Percentiles rank a stretch among this genome's conserved stretches.
Evolutionary conservation across 2,888 invertebrate species (phyloP).

Genomic region (Tenthredo amoena): DNA sequence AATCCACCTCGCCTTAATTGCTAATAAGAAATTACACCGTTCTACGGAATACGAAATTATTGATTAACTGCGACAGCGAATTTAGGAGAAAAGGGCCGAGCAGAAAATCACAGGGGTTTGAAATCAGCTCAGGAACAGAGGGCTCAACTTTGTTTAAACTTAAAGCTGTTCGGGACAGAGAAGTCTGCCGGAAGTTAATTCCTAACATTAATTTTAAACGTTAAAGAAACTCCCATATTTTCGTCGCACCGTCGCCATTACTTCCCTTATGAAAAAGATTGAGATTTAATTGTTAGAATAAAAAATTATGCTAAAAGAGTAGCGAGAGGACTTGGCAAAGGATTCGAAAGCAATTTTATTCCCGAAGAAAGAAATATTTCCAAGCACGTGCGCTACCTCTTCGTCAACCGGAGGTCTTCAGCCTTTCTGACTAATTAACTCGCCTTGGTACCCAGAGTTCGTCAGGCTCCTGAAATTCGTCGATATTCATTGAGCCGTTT

Average conservation of each 20-base stretch:
- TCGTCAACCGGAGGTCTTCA: constrained; percentile 9
- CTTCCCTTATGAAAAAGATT: background rate
- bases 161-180: constrained; percentile 1
- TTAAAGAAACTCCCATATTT: background rate
- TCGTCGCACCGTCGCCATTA: background rate
- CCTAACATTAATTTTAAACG: background rate
- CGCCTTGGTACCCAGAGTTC: constrained; percentile 2
- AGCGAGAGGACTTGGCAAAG: background rate
- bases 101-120: constrained; percentile 22
- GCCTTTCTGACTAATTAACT: constrained; percentile 34
- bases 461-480: constrained; percentile 5
- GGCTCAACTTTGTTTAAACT: constrained; percentile 32
- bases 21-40: constrained; percentile 54
- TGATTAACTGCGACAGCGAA: constrained; percentile 35
- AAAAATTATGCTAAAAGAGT: background rate
- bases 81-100: background rate
- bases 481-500: constrained; percentile 28
- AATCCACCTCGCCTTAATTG: constrained; percentile 53
- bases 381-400: background rate
- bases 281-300: background rate
- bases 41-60: constrained; percentile 52
- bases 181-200: background rate
- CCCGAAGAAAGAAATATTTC: background rate
- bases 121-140: constrained; percentile 35
- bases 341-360: background rate